These are phyloP conservation scores for Pteruthius melanotis DNA, from an alignment of 2,113 vertebrate species.

Conservation along the genomic window DNA sequence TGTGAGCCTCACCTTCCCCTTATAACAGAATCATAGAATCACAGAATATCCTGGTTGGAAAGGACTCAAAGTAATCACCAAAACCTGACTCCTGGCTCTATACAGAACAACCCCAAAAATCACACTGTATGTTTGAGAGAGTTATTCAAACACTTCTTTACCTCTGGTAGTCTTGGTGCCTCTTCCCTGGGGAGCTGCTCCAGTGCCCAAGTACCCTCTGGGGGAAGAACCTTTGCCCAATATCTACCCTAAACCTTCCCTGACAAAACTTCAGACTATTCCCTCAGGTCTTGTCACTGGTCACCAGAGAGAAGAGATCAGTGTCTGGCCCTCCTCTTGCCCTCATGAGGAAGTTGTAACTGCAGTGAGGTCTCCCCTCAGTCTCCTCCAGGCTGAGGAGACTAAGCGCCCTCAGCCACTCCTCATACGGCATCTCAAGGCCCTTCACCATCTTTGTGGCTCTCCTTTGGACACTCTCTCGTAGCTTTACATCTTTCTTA, in stretches of 20 bases:
- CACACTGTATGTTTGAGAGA: neutral
- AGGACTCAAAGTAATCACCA: neutral
- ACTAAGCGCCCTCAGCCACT: neutral
- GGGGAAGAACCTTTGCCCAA: neutral
- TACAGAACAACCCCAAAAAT: neutral
- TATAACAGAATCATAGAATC: neutral
- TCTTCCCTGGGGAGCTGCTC: neutral
- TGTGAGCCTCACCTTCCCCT: neutral
- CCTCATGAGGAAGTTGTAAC: rapidly evolving
- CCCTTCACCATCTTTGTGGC: rapidly evolving
- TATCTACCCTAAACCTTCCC: neutral
- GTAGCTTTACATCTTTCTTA: neutral
- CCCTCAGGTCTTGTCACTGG: neutral
- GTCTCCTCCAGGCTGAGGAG: neutral
- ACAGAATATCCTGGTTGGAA: neutral
- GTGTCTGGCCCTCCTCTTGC: neutral
- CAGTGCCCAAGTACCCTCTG: neutral
- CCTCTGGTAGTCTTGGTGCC: neutral
- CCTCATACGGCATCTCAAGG: rapidly evolving
- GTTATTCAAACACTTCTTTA: neutral
- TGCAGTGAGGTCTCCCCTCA: neutral
- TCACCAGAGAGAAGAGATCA: neutral
- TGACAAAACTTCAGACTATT: neutral
- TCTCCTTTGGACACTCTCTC: neutral
- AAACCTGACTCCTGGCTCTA: neutral